Evolutionary conservation across 2,797 vertebrate genomes (phyloP).

Genomic region (Cossypha dichroa): DNA sequence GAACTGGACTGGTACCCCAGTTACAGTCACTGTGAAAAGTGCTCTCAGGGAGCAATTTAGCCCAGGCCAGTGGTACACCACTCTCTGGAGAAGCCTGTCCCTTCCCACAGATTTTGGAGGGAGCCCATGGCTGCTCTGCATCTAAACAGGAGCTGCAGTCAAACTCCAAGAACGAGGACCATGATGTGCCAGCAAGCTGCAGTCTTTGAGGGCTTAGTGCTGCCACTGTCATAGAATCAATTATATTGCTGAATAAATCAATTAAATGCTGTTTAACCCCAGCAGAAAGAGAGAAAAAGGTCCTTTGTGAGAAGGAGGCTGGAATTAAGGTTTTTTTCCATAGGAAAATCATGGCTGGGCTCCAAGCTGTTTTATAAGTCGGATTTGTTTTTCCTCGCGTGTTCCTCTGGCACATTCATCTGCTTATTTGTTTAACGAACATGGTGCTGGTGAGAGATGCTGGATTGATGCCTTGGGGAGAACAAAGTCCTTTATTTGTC

Average conservation of each 20-base stretch:
- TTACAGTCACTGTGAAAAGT: background rate
- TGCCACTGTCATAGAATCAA: conserved; percentile 6
- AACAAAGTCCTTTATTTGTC: conserved; percentile 5
- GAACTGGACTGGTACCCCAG: background rate
- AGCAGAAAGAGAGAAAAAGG: background rate
- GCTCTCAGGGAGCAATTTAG: background rate
- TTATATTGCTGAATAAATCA: conserved; percentile 30
- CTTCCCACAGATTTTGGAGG: background rate
- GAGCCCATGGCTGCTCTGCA: background rate
- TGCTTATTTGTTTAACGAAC: conserved; percentile 50
- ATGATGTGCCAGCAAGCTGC: background rate
- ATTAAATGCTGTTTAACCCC: conserved; percentile 33
- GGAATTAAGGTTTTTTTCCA: background rate
- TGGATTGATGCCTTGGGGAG: conserved; percentile 40
- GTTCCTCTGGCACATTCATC: background rate
- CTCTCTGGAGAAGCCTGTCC: background rate
- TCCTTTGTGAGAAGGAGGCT: background rate
- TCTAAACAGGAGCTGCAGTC: background rate
- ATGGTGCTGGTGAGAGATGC: background rate
- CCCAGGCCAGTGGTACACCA: background rate
- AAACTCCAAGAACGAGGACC: background rate
- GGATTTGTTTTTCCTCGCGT: background rate
- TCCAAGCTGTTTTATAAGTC: background rate
- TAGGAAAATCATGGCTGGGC: conserved; percentile 19
- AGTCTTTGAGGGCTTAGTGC: background rate